phyloP scores from a whole-genome alignment of 2,113 vertebrate genomes.

The Dendrocopos noguchii region DNA sequence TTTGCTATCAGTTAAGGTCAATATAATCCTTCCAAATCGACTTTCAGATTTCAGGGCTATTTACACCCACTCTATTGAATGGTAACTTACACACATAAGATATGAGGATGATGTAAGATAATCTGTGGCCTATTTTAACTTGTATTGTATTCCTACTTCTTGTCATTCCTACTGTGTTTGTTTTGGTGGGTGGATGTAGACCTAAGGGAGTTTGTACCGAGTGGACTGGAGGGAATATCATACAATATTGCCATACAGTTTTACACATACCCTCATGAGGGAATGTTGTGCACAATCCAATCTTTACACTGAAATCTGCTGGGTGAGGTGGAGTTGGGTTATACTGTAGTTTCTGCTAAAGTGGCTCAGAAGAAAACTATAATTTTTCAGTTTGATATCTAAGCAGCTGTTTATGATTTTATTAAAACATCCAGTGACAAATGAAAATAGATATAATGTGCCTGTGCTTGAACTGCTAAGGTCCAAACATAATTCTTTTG shows the following conservation, averaged over 20 bases:
- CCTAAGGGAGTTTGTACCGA: background rate
- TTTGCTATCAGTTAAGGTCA: background rate
- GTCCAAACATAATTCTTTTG: background rate
- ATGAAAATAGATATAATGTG: background rate
- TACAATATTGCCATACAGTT: background rate
- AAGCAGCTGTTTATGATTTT: background rate
- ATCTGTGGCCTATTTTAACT: background rate
- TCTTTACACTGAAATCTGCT: background rate
- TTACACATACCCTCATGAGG: background rate
- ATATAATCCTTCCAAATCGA: background rate
- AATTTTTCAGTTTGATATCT: background rate
- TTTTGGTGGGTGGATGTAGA: background rate
- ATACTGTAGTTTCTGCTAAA: background rate
- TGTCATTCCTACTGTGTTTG: background rate
- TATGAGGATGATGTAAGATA: background rate
- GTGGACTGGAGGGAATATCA: background rate
- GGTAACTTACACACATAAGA: background rate
- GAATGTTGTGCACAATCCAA: background rate
- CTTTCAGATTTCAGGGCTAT: background rate
- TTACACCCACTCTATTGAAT: background rate
- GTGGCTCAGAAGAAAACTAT: background rate
- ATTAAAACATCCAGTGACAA: background rate
- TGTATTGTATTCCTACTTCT: background rate
- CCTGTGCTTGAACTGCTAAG: background rate
- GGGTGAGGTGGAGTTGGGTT: rapidly evolving